These are phyloP conservation scores for Halcyon leucocephala DNA, from an alignment of 2,797 vertebrate species.

Conservation along the genomic window DNA sequence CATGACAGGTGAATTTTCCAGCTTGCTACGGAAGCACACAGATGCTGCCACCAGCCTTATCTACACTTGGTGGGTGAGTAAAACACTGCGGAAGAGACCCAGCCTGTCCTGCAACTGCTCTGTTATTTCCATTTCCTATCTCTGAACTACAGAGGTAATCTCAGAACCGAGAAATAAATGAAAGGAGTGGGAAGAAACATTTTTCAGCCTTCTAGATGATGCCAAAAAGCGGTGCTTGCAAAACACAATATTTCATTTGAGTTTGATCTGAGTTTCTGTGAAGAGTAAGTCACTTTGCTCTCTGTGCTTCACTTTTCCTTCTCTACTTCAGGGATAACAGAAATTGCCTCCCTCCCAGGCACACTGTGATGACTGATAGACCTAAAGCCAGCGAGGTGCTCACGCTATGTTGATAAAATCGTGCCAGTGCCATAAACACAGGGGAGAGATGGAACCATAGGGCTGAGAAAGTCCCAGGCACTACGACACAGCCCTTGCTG, in stretches of 20 bases:
- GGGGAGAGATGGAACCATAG: fast-evolving
- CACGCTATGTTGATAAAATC: background rate
- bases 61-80: background rate
- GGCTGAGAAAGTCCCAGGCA: background rate
- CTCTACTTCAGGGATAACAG: background rate
- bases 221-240: background rate
- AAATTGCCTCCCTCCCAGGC: background rate
- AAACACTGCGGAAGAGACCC: background rate
- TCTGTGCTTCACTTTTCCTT: background rate
- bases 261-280: background rate
- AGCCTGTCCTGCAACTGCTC: background rate
- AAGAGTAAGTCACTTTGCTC: background rate
- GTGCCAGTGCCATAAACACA: fast-evolving
- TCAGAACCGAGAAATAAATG: background rate
- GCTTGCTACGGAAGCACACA: background rate
- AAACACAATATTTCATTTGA: background rate
- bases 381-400: background rate
- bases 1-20: background rate
- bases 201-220: background rate
- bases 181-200: background rate
- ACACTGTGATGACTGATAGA: background rate
- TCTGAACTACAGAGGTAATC: background rate
- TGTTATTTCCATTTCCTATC: background rate
- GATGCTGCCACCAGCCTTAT: background rate
- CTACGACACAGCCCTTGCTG: fast-evolving